Base-by-base conservation (phyloP, 2,888 invertebrate genomes). In the Lasius platythorax region DNA sequence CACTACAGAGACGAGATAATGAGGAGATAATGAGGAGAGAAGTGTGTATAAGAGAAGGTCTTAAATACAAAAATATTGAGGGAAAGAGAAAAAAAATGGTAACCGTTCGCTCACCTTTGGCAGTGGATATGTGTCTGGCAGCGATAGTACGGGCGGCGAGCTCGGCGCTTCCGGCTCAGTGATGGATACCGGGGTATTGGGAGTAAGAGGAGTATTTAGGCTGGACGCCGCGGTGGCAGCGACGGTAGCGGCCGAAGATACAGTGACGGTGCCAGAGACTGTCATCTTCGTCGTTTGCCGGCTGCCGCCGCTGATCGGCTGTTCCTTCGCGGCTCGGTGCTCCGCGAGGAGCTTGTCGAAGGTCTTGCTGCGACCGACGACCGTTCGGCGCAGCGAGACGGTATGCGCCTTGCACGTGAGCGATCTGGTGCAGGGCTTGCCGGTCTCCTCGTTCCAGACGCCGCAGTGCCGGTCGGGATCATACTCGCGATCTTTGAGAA, bases 381-480 rank as follows among this genome's bases (percentile, higher is more conserved):
- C 98, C 30, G 96, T 96, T 87, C 98, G 95, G 83, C 97, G 95
- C 89, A 97, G 94, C 61, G 97, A 97, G 89, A 97, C 95, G 30
- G 97, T 97, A 93, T 97, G 97, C 56, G 96, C 96, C 92, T 96
- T 97, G 92, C 96, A 97, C 64, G 98, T 98, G 82, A 98, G 96
- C 30, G 98, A 98, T 85, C 98, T 95, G 74, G 98, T 97, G 94
- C 98, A 98, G 0, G 97, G 97, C 91, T 97, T 97, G 5, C 96
- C 96, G 87, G 96, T 96, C 88, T 97, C 97, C 2, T 96, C 96
- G 79, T 96, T 96, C 90, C 96, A 95, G 23, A 98, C 98, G 2
- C 98, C 98, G 94, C 98, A 98, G 93, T 98, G 98, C 89, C 97
- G 96, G 93, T 98, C 97, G 28, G 98, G 97, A 94, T 98, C 97